Evolutionary conservation across 2,113 vertebrate genomes (phyloP).

Genomic region (zebrafish (Danio rerio)): DNA sequence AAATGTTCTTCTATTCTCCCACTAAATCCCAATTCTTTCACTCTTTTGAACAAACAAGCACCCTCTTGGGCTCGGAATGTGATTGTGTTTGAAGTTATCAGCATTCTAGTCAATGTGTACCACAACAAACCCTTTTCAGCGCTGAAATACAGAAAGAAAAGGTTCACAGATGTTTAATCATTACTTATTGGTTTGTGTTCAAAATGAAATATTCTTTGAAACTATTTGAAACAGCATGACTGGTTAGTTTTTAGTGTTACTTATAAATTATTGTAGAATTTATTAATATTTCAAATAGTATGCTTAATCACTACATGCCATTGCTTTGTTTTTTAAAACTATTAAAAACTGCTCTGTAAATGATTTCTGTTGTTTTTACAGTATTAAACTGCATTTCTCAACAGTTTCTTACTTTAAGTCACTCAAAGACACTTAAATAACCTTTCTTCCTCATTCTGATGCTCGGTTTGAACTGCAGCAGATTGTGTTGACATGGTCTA

Average conservation of each 20-base stretch:
- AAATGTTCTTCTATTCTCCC: conserved; percentile 38
- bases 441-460: too few relatives aligned
- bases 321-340: too few relatives aligned
- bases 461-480: too few relatives aligned
- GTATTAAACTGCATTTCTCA: neutral
- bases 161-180: neutral
- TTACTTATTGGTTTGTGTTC: neutral
- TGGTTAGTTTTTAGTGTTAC: neutral
- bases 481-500: too few relatives aligned
- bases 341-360: too few relatives aligned
- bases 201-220: neutral
- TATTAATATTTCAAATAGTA: neutral
- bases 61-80: conserved; percentile 1
- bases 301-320: too few relatives aligned
- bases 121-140: neutral
- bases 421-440: too few relatives aligned
- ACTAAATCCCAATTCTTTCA: conserved; percentile 27
- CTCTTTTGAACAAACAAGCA: conserved; percentile 44
- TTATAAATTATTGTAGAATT: neutral
- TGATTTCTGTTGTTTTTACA: neutral
- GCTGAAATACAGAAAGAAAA: neutral
- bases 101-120: neutral
- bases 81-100: neutral
- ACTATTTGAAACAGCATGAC: neutral
- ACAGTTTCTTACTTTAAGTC: too few relatives aligned